Evolutionary conservation across 1,140 invertebrate genomes (phyloP).

Genomic region (Eriosoma lanigerum): DNA sequence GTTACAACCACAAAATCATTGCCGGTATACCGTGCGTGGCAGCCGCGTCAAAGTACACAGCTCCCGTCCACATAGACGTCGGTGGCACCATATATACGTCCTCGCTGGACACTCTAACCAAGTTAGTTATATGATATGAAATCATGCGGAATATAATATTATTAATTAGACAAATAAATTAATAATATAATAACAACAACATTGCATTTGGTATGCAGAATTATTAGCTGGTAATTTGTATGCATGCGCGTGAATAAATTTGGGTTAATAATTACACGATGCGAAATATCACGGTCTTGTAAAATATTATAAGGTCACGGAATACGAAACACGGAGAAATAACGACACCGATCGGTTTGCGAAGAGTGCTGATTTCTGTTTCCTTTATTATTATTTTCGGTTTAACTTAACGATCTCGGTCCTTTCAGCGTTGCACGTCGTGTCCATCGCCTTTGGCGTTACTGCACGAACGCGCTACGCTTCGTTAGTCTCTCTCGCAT

Average conservation of each 20-base stretch:
- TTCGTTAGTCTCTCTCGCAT: slow-evolving; percentile 29
- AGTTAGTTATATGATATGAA: slow-evolving; percentile 72
- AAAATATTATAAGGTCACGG: slow-evolving; percentile 27
- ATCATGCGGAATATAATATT: background rate
- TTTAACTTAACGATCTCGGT: slow-evolving; percentile 32
- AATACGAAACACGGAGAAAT: background rate
- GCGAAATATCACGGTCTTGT: background rate
- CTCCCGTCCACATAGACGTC: slow-evolving; percentile 96
- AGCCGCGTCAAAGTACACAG: slow-evolving; percentile 85
- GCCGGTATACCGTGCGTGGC: slow-evolving; percentile 90
- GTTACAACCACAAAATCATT: slow-evolving; percentile 67
- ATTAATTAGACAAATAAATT: background rate
- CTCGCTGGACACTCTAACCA: slow-evolving; percentile 91
- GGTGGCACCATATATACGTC: slow-evolving; percentile 96
- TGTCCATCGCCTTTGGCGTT: slow-evolving; percentile 32
- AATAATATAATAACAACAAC: too few species aligned
- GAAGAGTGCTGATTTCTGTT: slow-evolving; percentile 30
- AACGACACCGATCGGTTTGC: background rate
- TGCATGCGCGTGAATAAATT: background rate
- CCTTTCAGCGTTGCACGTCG: slow-evolving; percentile 41
- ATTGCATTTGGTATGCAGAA: too few species aligned
- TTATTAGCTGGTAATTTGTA: background rate
- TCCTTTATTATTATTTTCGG: slow-evolving; percentile 32
- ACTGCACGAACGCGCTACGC: slow-evolving; percentile 45
- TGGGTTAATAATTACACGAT: background rate